Base-by-base conservation (phyloP, 2,888 invertebrate genomes). In the Hartigia nigra region DNA sequence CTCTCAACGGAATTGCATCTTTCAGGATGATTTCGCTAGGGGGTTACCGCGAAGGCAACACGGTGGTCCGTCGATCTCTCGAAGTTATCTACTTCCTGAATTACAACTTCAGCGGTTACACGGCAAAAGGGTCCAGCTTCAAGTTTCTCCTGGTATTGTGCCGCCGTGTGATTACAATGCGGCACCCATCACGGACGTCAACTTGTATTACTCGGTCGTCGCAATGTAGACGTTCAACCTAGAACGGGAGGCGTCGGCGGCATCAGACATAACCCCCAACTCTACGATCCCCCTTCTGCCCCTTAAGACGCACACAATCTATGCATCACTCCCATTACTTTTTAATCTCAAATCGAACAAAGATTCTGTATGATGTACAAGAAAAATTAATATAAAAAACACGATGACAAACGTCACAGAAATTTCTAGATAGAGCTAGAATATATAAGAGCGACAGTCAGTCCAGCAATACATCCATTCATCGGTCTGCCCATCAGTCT, bases 401-500 rank as follows among this genome's bases (percentile, higher is more conserved):
- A 4, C 5, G 39, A 23, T 23, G 39, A 55, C 5, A 23, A 55
- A 55, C 23, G 39, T 23, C 39, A 55, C 23, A 23, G 39, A 9
- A 55, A 55, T 23, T 55, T 23, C 5, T 5, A 5, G 14, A 5
- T 14, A 2, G 39, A 39, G 39, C 39, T 14, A 55, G 14, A 55
- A 23, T 5, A 55, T 23, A 5, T 55, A 55, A 55, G 39, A 14
- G 39, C 23, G 23, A 55, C 39, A 55, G 39, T 55, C 39, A 2
- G 39, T 23, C 23, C 39, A 55, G 39, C 39, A 2, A 55, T 37
- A 12, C 36, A 37, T 55, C 39, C 39, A 70, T 85, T 85, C 84
- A 82, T 84, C 83, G 84, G 83, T 76, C 85, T 84, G 83, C 84
- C 80, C 82, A 81, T 84, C 83, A 79, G 84, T 80, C 87, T 72